These are phyloP conservation scores for Lepus timidus DNA, from an alignment of 2,113 vertebrate genomes.

Conservation along the genomic window DNA sequence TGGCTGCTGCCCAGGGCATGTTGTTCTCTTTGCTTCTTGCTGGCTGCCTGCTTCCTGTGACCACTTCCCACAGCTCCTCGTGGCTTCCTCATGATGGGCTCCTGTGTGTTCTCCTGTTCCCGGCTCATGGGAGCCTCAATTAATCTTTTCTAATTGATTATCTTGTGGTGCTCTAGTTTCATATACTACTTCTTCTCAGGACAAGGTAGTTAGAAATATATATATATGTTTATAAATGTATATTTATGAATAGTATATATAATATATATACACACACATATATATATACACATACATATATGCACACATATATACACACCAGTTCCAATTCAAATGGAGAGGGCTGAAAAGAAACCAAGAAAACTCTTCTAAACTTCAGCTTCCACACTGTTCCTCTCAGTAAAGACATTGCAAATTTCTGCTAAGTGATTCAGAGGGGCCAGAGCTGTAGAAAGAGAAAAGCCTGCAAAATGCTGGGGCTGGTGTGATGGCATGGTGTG, in stretches of 20 bases:
- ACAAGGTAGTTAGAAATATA: not conserved
- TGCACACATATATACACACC: not conserved
- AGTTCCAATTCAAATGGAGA: not conserved
- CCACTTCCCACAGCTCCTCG: not conserved
- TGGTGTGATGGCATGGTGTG: no score
- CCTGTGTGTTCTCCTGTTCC: no score
- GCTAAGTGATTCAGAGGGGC: not conserved
- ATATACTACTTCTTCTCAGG: not conserved
- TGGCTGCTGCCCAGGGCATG: not conserved
- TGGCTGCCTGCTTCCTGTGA: not conserved
- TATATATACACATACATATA: no score
- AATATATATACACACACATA: no score
- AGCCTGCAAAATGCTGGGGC: no score
- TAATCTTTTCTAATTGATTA: not conserved
- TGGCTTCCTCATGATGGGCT: conserved; percentile 75
- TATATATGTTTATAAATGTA: no score
- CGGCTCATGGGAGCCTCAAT: no score
- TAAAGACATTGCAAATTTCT: not conserved
- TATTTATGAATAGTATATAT: no score
- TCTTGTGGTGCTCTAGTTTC: not conserved
- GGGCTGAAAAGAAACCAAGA: not conserved
- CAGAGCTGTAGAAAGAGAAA: not conserved
- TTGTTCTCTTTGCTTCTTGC: not conserved
- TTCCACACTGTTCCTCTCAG: not conserved
- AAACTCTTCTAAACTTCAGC: not conserved